Evolutionary conservation across 2,888 invertebrate species (phyloP).

Genomic region (Ceriagrion tenellum): DNA sequence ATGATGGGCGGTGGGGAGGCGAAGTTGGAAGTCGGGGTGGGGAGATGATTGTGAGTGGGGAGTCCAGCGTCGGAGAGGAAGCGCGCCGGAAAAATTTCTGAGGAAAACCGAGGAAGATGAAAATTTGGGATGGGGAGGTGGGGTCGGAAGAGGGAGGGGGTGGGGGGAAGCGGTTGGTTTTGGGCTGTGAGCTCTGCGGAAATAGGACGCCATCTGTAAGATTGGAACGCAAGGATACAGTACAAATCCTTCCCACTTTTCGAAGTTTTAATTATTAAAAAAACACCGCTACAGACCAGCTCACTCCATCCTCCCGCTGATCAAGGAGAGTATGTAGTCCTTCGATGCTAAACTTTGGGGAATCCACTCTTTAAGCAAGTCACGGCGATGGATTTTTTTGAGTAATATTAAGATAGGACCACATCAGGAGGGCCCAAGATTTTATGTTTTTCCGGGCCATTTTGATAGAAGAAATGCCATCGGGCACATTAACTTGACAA

Average conservation of each 20-base stretch:
- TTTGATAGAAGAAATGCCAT: too few species aligned
- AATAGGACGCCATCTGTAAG: background rate
- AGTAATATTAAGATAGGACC: too few species aligned
- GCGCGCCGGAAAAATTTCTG: background rate
- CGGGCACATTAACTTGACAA: too few species aligned
- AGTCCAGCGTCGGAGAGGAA: background rate
- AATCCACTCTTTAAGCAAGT: too few species aligned
- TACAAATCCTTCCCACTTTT: background rate
- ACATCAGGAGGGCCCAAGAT: too few species aligned
- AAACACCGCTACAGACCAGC: background rate
- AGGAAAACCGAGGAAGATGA: background rate
- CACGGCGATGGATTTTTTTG: too few species aligned
- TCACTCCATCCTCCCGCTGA: background rate
- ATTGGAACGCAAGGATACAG: background rate
- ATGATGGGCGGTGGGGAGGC: background rate
- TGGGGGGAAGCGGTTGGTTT: slow-evolving; percentile 20
- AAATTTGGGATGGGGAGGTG: background rate
- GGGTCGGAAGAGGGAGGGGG: too few species aligned
- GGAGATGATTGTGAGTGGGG: background rate
- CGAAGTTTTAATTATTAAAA: background rate
- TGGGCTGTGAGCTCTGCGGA: background rate
- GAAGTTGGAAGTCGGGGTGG: background rate
- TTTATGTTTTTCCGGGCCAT: too few species aligned
- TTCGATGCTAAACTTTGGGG: too few species aligned
- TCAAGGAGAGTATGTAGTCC: background rate